Evolutionary conservation across 1,140 invertebrate genomes (phyloP), one percentile per base, ranked within the genome.

Genomic region (Octopus bimaculoides): DNA sequence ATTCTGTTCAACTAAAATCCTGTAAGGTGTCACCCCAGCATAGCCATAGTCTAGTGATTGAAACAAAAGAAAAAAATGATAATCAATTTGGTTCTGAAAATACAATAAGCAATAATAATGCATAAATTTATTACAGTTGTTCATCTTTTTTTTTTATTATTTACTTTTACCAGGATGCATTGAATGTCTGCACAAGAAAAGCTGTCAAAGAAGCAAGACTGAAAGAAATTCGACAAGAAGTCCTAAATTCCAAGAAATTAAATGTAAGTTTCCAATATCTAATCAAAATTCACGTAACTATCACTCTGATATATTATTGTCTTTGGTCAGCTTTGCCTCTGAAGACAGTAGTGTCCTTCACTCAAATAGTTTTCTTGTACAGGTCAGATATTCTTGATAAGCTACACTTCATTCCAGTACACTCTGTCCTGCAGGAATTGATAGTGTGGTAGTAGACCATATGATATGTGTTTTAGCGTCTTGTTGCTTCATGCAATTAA

Each of bases 171-270:
- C 26, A 91, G 90, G 98, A 99, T 92, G 97, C 96, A 5, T 95
- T 97, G 94, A 93, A 94, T 85, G 95, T 96, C 2, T 95, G 98
- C 1, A 99, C 97, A 0, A 93, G 94, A 86, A 95, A 96, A 81
- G 97, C 96, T 0, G 94, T 99, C 0, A 92, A 95, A 78, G 96
- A 99, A 89, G 96, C 97, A 0, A 92, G 98, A 78, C 91, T 99
- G 8, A 96, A 96, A 87, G 98, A 99, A 93, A 98, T 99, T 75
- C 96, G 96, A 90, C 92, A 93, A 79, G 97, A 99, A 91, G 93
- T 99, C 66, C 91, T 99, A 56, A 97, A 96, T 87, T 98, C 96
- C 80, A 92, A 96, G 88, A 97, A 97, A 91, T 90, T 99, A 7
- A 96, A 98, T 92, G 94, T 94, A 87, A 79, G 81, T 17, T 52